phyloP scores from a whole-genome alignment of 2,888 invertebrate genomes.

The Drosophila quinaria region DNA sequence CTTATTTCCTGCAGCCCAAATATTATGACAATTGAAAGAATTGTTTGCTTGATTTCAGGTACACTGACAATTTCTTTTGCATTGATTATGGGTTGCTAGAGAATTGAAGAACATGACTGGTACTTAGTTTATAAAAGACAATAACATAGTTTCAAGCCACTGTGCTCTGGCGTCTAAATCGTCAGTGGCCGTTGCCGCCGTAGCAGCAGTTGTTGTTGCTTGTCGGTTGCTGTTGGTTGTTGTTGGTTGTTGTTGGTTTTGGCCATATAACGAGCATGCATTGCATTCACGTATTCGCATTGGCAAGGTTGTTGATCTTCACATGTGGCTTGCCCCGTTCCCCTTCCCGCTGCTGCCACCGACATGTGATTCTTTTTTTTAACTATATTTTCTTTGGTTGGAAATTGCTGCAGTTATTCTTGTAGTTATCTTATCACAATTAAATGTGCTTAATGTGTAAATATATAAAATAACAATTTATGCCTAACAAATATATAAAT shows the following conservation, averaged over 20 bases:
- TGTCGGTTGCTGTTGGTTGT: constrained; percentile 13
- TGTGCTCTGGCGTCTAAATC: constrained; percentile 32
- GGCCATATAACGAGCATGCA: constrained; percentile 68
- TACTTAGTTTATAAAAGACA: background rate
- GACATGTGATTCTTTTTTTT: background rate
- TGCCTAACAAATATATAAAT: background rate
- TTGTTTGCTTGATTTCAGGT: too few species aligned
- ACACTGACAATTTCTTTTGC: too few species aligned
- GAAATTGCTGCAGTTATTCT: constrained; percentile 41
- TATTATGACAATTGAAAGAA: too few species aligned
- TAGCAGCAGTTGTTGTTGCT: constrained; percentile 11
- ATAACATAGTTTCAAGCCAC: constrained; percentile 21
- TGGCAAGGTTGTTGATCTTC: constrained; percentile 81
- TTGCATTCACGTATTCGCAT: constrained; percentile 68
- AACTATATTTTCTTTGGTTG: background rate
- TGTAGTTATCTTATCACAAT: constrained; percentile 26
- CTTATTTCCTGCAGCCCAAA: too few species aligned
- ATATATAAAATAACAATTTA: constrained; percentile 31
- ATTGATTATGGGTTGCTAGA: too few species aligned
- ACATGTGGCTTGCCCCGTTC: constrained; percentile 50
- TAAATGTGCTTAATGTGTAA: constrained; percentile 50
- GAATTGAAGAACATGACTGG: background rate
- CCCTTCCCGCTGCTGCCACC: background rate
- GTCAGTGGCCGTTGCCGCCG: constrained; percentile 34
- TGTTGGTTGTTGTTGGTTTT: constrained; percentile 37